These are phyloP conservation scores for Diplosoma virens DNA, from an alignment of 23 tunicate genomes.

Conservation along the genomic window DNA sequence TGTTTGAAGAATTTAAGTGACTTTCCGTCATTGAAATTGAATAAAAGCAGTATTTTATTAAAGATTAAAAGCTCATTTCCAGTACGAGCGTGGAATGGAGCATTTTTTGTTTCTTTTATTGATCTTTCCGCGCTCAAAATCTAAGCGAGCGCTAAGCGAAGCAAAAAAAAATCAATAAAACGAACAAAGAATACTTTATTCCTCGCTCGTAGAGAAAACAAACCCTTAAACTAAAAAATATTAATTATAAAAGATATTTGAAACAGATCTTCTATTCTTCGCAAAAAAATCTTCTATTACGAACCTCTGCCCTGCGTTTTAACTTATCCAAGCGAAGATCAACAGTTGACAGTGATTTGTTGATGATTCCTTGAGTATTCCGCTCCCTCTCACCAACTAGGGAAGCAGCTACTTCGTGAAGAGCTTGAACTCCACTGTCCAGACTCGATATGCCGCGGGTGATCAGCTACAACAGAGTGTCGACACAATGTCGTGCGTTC, in stretches of 20 bases:
- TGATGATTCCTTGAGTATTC: slow-evolving; percentile 56
- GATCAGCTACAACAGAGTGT: slow-evolving; percentile 27
- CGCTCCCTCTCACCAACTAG: slow-evolving; percentile 40
- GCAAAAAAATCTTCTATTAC: neutral
- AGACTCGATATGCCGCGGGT: slow-evolving; percentile 31
- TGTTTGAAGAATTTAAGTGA: neutral
- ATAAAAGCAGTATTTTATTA: neutral
- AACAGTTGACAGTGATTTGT: slow-evolving; percentile 47
- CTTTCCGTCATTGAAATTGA: neutral
- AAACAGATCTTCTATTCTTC: neutral
- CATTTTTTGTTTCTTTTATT: too few relatives aligned
- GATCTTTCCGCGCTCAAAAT: too few relatives aligned
- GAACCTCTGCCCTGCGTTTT: slow-evolving; percentile 59
- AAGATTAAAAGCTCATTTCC: too few relatives aligned
- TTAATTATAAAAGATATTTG: neutral
- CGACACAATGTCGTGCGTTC: neutral
- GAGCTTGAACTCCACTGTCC: slow-evolving; percentile 72
- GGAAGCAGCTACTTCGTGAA: slow-evolving; percentile 64
- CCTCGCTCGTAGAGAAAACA: too few relatives aligned
- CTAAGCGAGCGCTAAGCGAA: too few relatives aligned
- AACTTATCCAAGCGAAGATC: slow-evolving; percentile 48
- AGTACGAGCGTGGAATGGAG: too few relatives aligned
- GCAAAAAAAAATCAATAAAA: too few relatives aligned
- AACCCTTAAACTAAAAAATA: neutral
- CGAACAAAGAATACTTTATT: too few relatives aligned